Percentiles rank a stretch among this genome's conserved stretches.
Evolutionary conservation across 23 tunicate genomes (phyloP).

Genomic region (Trididemnum miniatum): DNA sequence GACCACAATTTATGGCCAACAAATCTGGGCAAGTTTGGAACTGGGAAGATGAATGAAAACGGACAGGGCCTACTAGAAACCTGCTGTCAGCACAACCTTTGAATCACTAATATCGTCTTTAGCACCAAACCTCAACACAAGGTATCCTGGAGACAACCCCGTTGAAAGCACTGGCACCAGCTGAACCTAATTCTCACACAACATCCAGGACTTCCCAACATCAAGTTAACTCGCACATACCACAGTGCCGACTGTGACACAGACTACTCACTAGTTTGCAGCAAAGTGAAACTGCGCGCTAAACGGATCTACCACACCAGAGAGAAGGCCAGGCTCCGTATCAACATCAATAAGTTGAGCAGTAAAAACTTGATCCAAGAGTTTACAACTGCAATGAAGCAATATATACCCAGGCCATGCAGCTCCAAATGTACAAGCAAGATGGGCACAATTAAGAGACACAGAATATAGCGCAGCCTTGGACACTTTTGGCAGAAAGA

Average conservation of each 20-base stretch:
- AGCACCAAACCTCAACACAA: background rate
- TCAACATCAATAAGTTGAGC: too few species aligned
- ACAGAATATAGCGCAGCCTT: too few species aligned
- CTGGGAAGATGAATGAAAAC: conserved; percentile 2
- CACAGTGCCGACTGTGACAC: background rate
- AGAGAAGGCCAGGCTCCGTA: too few species aligned
- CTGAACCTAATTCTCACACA: background rate
- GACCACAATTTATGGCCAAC: background rate
- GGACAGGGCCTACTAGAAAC: background rate
- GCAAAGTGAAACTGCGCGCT: too few species aligned
- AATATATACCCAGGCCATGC: too few species aligned
- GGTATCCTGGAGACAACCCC: background rate
- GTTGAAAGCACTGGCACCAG: background rate
- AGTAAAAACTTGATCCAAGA: too few species aligned
- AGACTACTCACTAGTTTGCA: too few species aligned
- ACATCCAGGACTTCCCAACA: background rate
- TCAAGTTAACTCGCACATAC: background rate
- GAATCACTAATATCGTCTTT: background rate
- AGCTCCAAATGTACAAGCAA: too few species aligned
- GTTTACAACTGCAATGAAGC: too few species aligned
- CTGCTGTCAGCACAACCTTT: background rate
- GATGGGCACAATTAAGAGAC: too few species aligned
- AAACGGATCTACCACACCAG: too few species aligned
- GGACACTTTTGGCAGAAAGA: too few species aligned
- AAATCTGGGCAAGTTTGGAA: background rate